Conservation (phyloP, 2,113 vertebrate genomes). For the Otolemur garnettii region DNA sequence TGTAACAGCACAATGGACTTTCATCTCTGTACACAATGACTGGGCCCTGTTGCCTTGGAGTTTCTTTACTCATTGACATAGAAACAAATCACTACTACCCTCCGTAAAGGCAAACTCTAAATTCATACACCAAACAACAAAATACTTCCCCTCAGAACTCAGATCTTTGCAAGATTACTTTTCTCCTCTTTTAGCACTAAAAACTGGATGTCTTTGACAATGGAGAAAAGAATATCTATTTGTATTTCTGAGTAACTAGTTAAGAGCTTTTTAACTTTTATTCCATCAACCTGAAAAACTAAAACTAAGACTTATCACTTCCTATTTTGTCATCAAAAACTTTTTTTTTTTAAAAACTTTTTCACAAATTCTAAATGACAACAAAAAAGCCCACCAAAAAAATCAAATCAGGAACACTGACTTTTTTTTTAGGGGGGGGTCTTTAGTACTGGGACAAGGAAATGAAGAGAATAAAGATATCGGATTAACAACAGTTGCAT, state of each 20-base stretch:
- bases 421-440: not conserved
- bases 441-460: constrained; percentile 5
- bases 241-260: constrained; percentile 4
- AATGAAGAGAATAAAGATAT: constrained; percentile 30
- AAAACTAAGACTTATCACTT: constrained; percentile 10
- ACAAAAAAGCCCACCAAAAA: not conserved
- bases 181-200: not conserved
- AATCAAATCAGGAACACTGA: not conserved
- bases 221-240: not conserved
- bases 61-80: constrained; percentile 22
- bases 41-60: not conserved
- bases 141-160: not conserved
- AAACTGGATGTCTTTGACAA: not conserved
- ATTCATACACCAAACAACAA: not conserved
- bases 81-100: not conserved
- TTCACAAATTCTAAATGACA: constrained; percentile 21
- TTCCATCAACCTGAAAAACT: constrained; percentile 18
- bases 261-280: not conserved
- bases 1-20: constrained; percentile 38
- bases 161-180: not conserved
- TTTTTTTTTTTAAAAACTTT: not conserved
- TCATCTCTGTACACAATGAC: constrained; percentile 14
- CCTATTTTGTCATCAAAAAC: not conserved
- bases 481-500: not conserved
- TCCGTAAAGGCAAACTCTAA: not conserved